Percentiles rank a stretch among this genome's conserved stretches.
These are phyloP conservation scores for Physocephala rufipes DNA, from an alignment of 2,888 invertebrate genomes.

Conservation along the genomic window DNA sequence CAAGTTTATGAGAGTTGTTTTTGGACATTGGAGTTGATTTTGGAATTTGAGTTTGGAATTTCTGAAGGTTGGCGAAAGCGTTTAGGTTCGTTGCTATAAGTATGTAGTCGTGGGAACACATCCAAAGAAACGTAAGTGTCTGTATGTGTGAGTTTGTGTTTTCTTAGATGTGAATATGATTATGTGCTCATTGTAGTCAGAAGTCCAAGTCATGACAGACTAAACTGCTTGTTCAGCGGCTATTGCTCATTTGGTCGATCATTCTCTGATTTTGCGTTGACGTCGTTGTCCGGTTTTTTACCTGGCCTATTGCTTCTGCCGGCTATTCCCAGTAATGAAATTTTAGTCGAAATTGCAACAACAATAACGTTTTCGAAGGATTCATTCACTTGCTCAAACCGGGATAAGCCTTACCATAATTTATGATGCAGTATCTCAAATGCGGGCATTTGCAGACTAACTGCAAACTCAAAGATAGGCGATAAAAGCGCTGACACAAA, in stretches of 20 bases:
- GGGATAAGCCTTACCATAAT: slow-evolving; percentile 50
- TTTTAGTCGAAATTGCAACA: neutral
- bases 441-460: slow-evolving; percentile 56
- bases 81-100: too few species aligned
- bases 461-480: slow-evolving; percentile 67
- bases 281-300: neutral
- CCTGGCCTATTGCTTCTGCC: neutral
- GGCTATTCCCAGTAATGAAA: neutral
- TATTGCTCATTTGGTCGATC: neutral
- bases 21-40: too few species aligned
- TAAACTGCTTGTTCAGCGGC: neutral
- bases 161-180: too few species aligned
- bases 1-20: too few species aligned
- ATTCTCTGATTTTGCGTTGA: neutral
- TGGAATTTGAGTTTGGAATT: too few species aligned
- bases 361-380: too few species aligned
- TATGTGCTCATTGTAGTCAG: too few species aligned
- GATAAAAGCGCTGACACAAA: slow-evolving; percentile 70
- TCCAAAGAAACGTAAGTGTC: too few species aligned
- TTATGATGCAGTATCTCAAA: slow-evolving; percentile 57
- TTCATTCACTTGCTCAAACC: neutral
- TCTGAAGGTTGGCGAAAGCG: too few species aligned
- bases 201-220: too few species aligned
- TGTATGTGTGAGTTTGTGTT: too few species aligned
- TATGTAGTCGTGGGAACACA: too few species aligned